Evolutionary conservation across 2,888 invertebrate species (phyloP), one percentile per base, ranked within the genome.

Genomic region (Megalurothrips usitatus): DNA sequence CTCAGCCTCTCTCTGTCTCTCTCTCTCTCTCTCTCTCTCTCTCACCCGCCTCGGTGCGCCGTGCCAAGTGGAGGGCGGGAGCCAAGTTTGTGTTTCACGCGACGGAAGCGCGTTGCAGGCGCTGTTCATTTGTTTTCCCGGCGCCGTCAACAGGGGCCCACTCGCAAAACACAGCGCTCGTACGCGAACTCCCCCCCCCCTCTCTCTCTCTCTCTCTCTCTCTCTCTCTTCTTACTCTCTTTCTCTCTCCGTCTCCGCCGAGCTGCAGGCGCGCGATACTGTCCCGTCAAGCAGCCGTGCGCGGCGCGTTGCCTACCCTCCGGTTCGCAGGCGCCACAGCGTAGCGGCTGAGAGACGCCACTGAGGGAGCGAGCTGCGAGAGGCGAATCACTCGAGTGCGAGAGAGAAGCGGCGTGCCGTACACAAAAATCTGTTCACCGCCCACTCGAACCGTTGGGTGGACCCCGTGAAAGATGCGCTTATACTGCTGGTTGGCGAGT

Each of bases 81-180:
- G 68, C 68, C 68, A 75, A 75, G 68, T 75, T 75, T 75, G 68
- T 75, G 26, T 75, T 75, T 75, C 26, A 26, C 68, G 68, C 68
- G 68, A 75, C 68, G 58, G 58, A n/a, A 58, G 17, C 58, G 58
- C 58, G 34, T 43, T 43, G 34, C 34, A 6, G 3, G 58, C 58
- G 68, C 26, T 75, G 68, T 75, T 23, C 68, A 75, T 75, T 75
- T 75, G 68, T 75, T 75, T 75, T 26, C 23, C 52, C 23, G 26
- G 23, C 68, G 23, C 68, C 23, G 68, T 23, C 23, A 23, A 68
- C 68, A 68, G 26, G 23, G 23, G 1, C 68, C 26, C 23, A 11
- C 23, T 23, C 23, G n/a, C 23, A 43, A 43, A 43, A 43, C 34
- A 4, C 6, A 43, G 34, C 34, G 6, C 34, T 43, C 34, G 34